These are phyloP conservation scores for Nomada hirtipes DNA, from an alignment of 2,888 invertebrate species.

Conservation along the genomic window DNA sequence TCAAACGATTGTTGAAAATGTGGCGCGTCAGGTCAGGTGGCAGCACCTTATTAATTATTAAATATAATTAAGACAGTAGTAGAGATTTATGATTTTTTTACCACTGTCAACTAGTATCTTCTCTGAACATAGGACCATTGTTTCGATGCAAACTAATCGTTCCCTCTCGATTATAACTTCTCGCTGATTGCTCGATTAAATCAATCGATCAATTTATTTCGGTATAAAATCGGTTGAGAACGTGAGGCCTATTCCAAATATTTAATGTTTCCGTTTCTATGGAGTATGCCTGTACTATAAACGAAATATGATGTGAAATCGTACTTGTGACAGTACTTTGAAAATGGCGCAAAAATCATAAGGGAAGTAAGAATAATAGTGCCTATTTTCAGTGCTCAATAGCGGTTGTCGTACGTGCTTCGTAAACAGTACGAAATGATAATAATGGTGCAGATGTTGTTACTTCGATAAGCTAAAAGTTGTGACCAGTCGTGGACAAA, in stretches of 20 bases:
- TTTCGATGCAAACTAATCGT: slow-evolving; percentile 14
- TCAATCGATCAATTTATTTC: background rate
- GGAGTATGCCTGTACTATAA: background rate
- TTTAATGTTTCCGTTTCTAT: background rate
- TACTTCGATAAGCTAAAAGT: slow-evolving; percentile 36
- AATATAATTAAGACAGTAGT: slow-evolving; percentile 5
- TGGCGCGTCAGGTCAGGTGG: slow-evolving; percentile 36
- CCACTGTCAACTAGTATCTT: background rate
- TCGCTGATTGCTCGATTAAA: background rate
- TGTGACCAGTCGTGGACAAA: slow-evolving; percentile 13
- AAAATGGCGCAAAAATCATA: slow-evolving; percentile 54
- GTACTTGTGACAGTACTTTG: slow-evolving; percentile 12
- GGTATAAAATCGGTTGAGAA: background rate
- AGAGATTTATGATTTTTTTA: background rate
- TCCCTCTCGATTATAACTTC: background rate
- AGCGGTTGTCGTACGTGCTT: slow-evolving; percentile 33
- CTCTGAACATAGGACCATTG: background rate
- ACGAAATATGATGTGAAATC: background rate
- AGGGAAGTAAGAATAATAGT: slow-evolving; percentile 22
- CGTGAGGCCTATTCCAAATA: background rate
- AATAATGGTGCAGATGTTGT: slow-evolving; percentile 58
- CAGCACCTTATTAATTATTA: slow-evolving; percentile 45
- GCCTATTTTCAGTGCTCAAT: slow-evolving; percentile 32
- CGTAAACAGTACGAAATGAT: slow-evolving; percentile 33
- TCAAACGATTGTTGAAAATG: slow-evolving; percentile 22